phyloP scores from a whole-genome alignment of 2,113 vertebrate genomes.

The Hippocampus guttulatus region DNA sequence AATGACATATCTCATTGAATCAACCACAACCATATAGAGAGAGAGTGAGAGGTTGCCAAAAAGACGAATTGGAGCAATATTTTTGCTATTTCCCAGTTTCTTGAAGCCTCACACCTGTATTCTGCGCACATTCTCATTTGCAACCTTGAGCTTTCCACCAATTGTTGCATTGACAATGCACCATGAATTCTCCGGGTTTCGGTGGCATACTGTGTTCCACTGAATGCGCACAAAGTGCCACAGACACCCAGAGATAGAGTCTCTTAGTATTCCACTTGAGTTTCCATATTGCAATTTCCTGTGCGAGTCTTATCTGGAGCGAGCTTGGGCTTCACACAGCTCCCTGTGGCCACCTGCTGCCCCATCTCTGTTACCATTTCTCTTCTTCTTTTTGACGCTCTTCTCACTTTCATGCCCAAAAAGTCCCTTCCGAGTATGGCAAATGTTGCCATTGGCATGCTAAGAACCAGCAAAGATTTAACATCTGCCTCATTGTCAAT shows the following conservation, averaged over 20 bases:
- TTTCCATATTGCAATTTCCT: constrained; percentile 64
- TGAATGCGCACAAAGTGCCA: constrained; percentile 17
- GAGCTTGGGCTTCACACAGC: constrained; percentile 43
- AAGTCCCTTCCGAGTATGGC: neutral
- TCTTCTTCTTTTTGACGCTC: neutral
- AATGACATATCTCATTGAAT: too few relatives aligned
- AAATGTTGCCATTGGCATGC: constrained; percentile 53
- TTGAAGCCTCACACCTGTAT: neutral
- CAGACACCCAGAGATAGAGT: constrained; percentile 6
- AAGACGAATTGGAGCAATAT: too few relatives aligned
- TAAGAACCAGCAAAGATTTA: constrained; percentile 28
- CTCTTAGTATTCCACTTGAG: constrained; percentile 60
- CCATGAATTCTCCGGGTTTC: constrained; percentile 4
- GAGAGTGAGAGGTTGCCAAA: neutral
- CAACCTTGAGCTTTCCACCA: neutral
- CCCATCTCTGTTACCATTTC: constrained; percentile 29
- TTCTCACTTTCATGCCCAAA: constrained; percentile 9
- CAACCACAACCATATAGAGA: neutral
- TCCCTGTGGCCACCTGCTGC: constrained; percentile 33
- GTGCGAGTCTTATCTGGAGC: constrained; percentile 58
- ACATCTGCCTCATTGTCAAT: constrained; percentile 38
- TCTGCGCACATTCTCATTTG: constrained; percentile 2
- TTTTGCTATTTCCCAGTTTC: neutral
- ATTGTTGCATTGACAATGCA: neutral
- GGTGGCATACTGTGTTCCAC: constrained; percentile 14